phyloP scores from a whole-genome alignment of 2,888 invertebrate species.

The Eledone cirrhosa region DNA sequence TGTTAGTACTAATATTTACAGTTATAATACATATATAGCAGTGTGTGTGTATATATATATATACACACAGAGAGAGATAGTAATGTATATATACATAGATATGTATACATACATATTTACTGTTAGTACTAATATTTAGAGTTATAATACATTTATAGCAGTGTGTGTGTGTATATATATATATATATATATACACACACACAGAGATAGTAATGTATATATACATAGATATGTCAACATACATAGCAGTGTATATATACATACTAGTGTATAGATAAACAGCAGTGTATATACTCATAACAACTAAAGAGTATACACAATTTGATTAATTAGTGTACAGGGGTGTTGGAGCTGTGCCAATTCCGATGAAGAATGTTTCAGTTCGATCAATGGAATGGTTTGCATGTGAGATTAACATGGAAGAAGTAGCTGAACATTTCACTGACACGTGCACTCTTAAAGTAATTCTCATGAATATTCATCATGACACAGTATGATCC shows the following conservation, averaged over 20 bases:
- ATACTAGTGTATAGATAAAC: not conserved
- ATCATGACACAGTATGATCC: no score
- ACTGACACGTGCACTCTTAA: no score
- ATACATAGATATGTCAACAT: not conserved
- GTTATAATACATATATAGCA: not conserved
- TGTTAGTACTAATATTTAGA: no score
- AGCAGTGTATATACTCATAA: no score
- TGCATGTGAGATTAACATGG: no score
- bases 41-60: not conserved
- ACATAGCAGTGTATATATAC: not conserved
- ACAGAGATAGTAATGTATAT: not conserved
- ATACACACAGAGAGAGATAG: not conserved
- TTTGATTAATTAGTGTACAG: not conserved
- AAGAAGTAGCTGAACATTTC: no score
- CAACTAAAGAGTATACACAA: no score
- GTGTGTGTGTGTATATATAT: not conserved
- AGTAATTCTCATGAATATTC: no score
- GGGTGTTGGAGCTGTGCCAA: not conserved
- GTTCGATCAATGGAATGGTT: no score
- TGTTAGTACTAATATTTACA: no score
- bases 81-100: not conserved
- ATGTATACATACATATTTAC: conserved; percentile 10
- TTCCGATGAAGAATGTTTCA: not conserved
- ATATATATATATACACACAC: not conserved
- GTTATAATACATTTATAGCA: no score